Evolutionary conservation across 1,140 invertebrate genomes (phyloP).

Genomic region (Whitmania pigra): DNA sequence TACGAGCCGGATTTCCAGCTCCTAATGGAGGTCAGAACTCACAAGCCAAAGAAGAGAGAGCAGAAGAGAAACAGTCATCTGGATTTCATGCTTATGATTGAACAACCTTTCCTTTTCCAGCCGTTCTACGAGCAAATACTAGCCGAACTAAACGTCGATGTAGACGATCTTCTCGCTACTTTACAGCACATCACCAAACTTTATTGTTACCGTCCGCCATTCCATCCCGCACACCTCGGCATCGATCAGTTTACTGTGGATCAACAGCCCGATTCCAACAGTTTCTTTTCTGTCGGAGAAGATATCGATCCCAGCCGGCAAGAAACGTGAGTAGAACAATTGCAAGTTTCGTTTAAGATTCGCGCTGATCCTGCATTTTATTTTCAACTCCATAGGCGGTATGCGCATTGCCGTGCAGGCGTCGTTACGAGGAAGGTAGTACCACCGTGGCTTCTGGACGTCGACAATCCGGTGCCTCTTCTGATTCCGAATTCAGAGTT

Average conservation of each 20-base stretch:
- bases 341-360: too few species aligned
- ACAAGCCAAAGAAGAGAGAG: neutral
- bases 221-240: neutral
- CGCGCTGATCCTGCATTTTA: too few species aligned
- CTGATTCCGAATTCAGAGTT: neutral
- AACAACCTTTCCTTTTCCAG: neutral
- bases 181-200: neutral
- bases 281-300: neutral
- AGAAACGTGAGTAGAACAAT: too few species aligned
- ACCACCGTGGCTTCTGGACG: constrained; percentile 4
- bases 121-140: neutral
- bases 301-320: neutral
- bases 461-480: neutral
- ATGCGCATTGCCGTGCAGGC: neutral
- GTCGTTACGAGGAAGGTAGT: neutral
- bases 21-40: neutral
- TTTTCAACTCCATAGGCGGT: neutral
- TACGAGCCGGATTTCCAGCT: neutral
- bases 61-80: constrained; percentile 8
- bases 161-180: neutral
- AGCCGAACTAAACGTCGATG: neutral
- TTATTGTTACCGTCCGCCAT: constrained; percentile 3
- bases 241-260: constrained; percentile 7
- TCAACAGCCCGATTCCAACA: neutral
- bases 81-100: constrained; percentile 9